A percentile compares a stretch with the other conserved stretches of the same genome.
These are phyloP conservation scores for Hofmannophila pseudospretella DNA, from an alignment of 2,888 invertebrate genomes.

Conservation along the genomic window DNA sequence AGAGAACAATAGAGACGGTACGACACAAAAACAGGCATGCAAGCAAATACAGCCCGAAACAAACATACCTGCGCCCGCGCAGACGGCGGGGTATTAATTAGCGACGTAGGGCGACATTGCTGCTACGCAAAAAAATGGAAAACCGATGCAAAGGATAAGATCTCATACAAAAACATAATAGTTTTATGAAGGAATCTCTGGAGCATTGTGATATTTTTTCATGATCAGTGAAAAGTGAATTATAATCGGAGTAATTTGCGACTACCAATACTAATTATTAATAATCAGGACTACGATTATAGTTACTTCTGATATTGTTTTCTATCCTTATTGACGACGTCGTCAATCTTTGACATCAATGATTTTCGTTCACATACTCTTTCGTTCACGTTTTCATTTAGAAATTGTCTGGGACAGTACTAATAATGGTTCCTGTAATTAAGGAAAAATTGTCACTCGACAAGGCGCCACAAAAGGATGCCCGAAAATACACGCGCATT, in stretches of 20 bases:
- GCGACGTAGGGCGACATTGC: constrained; percentile 63
- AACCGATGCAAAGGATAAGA: constrained; percentile 5
- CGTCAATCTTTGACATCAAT: too few relatives aligned
- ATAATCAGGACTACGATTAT: too few relatives aligned
- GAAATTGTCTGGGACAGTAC: constrained; percentile 11
- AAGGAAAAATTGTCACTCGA: constrained; percentile 70
- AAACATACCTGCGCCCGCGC: constrained; percentile 44
- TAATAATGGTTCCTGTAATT: constrained; percentile 70
- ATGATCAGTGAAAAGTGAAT: too few relatives aligned
- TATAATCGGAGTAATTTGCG: too few relatives aligned
- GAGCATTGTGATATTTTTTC: too few relatives aligned
- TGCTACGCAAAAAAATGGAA: constrained; percentile 28
- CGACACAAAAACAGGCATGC: constrained; percentile 57
- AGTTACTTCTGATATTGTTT: too few relatives aligned
- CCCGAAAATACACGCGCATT: constrained; percentile 64
- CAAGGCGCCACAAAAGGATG: constrained; percentile 67
- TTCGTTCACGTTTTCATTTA: too few relatives aligned
- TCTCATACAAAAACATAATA: not conserved
- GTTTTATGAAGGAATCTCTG: constrained; percentile 18
- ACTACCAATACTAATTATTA: too few relatives aligned
- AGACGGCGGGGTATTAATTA: constrained; percentile 59
- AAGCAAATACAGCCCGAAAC: constrained; percentile 47
- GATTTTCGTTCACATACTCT: too few relatives aligned
- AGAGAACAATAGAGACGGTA: constrained; percentile 68
- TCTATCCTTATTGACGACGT: too few relatives aligned